A percentile compares a stretch with the other conserved stretches of the same genome.
phyloP scores from a whole-genome alignment of 2,888 invertebrate genomes.

The Brenthis hecate region DNA sequence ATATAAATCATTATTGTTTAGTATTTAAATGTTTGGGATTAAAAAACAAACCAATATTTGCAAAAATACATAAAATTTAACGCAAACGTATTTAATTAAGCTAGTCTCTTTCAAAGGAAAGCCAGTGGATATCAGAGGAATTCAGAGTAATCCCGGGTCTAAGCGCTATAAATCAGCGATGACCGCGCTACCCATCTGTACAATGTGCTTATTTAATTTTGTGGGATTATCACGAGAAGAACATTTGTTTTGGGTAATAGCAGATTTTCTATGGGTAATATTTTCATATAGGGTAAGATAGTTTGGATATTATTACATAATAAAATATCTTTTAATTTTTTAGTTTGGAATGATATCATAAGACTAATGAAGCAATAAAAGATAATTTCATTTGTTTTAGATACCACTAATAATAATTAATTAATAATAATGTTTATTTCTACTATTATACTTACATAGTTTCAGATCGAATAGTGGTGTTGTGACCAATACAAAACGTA shows the following conservation, averaged over 20 bases:
- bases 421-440: too few species aligned
- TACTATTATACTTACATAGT: too few species aligned
- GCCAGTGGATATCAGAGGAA: conserved; percentile 12
- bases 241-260: conserved; percentile 6
- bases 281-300: not conserved
- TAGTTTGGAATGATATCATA: too few species aligned
- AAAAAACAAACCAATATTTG: not conserved
- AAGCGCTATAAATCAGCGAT: conserved; percentile 57
- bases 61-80: not conserved
- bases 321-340: too few species aligned
- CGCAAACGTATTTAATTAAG: conserved; percentile 9
- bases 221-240: conserved; percentile 47
- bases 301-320: not conserved
- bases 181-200: conserved; percentile 49
- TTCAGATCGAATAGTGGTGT: not conserved
- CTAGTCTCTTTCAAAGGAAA: conserved; percentile 6
- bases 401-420: too few species aligned
- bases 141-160: conserved; percentile 48
- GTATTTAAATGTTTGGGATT: not conserved
- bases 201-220: conserved; percentile 60
- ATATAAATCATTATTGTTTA: not conserved
- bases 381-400: too few species aligned
- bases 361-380: too few species aligned
- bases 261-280: not conserved
- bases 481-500: too few species aligned